These are phyloP conservation scores for Zoanthus sociatus DNA, from an alignment of 92 coral and sea anemone genomes.

Conservation along the genomic window DNA sequence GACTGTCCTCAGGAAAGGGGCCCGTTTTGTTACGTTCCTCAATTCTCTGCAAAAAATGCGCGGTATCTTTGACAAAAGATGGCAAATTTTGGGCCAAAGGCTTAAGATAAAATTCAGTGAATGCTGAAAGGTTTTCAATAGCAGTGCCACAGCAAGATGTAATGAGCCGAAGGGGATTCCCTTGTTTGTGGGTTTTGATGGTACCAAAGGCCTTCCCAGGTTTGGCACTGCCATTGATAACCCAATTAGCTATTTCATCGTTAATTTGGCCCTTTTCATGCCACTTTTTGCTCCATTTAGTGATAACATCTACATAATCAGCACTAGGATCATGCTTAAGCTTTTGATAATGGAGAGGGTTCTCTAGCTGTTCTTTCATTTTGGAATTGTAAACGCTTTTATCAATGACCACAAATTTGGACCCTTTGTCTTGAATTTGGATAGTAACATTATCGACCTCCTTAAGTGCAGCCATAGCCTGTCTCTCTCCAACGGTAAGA, in stretches of 20 bases:
- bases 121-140: no score
- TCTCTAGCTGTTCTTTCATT: background rate
- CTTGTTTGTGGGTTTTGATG: no score
- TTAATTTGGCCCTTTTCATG: background rate
- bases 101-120: background rate
- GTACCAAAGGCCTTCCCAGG: no score
- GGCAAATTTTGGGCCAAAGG: no score
- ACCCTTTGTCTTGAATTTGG: constrained; percentile 60
- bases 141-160: constrained; percentile 3
- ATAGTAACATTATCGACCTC: background rate
- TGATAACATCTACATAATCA: background rate
- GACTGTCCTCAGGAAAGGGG: no score
- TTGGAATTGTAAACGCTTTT: background rate
- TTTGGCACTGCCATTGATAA: constrained; percentile 27
- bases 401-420: constrained; percentile 34
- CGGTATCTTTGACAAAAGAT: no score
- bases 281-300: background rate
- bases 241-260: background rate
- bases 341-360: background rate
- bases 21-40: no score
- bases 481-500: constrained; percentile 38
- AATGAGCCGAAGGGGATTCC: constrained; percentile 25
- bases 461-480: constrained; percentile 26
- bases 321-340: background rate
- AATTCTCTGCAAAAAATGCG: no score